Conservation (phyloP, 2,888 invertebrate genomes). For the Rhamphomyia laevipes region DNA sequence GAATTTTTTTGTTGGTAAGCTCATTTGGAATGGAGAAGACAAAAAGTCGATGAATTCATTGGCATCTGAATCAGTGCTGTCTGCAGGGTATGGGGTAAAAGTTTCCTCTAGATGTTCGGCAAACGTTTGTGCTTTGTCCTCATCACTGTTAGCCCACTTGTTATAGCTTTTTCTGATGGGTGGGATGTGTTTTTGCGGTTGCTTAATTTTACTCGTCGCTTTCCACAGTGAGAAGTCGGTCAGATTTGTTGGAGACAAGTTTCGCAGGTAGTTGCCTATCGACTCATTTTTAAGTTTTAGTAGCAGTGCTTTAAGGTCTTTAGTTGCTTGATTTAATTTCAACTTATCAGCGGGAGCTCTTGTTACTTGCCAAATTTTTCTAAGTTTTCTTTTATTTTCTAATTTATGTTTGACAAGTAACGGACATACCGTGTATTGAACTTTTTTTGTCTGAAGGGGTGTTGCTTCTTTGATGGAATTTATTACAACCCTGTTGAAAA, state of each 20-base stretch:
- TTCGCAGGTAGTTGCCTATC: not conserved
- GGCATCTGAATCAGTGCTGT: too few relatives aligned
- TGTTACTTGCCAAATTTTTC: not conserved
- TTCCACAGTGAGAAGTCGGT: not conserved
- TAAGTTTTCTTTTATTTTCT: not conserved
- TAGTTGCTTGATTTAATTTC: not conserved
- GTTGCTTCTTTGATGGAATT: not conserved
- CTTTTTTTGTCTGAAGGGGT: not conserved
- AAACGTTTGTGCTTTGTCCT: not conserved
- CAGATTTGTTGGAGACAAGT: not conserved
- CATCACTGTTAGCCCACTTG: not conserved
- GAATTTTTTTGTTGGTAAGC: too few relatives aligned
- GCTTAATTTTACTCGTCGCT: not conserved
- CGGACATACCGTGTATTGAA: not conserved
- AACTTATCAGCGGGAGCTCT: not conserved
- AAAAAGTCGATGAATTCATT: too few relatives aligned
- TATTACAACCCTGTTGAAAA: not conserved
- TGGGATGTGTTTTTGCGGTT: not conserved
- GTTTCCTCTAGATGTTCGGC: not conserved
- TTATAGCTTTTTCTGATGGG: not conserved
- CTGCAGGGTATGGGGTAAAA: too few relatives aligned
- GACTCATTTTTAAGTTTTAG: not conserved
- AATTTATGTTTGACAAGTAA: not conserved
- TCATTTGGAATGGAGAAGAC: too few relatives aligned
- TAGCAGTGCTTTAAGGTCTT: not conserved